These are phyloP conservation scores for Steinernema feltiae DNA, from an alignment of 1,140 invertebrate genomes.

Conservation along the genomic window DNA sequence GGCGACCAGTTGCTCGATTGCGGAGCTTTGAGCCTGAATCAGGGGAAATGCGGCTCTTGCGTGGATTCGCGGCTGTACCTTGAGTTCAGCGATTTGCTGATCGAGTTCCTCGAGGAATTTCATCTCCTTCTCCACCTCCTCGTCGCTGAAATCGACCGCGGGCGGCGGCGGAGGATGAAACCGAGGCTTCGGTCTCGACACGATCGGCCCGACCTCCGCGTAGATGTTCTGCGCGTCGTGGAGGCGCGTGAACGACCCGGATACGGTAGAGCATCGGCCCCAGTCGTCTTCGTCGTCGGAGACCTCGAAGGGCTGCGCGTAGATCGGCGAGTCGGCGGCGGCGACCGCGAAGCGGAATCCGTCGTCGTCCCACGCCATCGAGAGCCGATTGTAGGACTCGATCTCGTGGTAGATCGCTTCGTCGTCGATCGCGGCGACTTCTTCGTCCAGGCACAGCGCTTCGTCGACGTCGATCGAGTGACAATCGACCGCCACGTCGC, in stretches of 20 bases:
- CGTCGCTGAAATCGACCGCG: background rate
- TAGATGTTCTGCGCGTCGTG: background rate
- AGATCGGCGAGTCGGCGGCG: background rate
- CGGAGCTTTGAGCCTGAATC: background rate
- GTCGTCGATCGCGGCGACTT: background rate
- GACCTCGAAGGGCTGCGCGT: constrained; percentile 8
- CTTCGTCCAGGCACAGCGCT: constrained; percentile 3
- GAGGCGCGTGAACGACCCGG: background rate
- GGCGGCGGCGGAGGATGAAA: constrained; percentile 2
- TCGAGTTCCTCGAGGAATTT: constrained; percentile 9
- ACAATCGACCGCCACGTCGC: constrained; percentile 30
- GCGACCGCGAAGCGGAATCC: background rate
- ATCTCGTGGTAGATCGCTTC: constrained; percentile 11
- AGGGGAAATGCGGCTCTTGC: background rate
- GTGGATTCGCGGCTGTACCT: background rate
- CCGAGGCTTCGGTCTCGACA: background rate
- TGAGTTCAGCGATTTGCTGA: constrained; percentile 5
- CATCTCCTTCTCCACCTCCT: constrained; percentile 8
- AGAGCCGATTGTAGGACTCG: constrained; percentile 7
- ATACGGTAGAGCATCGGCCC: background rate
- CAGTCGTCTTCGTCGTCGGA: background rate
- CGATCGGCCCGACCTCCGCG: background rate
- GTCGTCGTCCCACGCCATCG: constrained; percentile 10
- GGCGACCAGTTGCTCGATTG: background rate
- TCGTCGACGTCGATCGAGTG: constrained; percentile 21